phyloP scores from a whole-genome alignment of 37 sponge, comb jelly and placozoan species.

The Agelas oroides region DNA sequence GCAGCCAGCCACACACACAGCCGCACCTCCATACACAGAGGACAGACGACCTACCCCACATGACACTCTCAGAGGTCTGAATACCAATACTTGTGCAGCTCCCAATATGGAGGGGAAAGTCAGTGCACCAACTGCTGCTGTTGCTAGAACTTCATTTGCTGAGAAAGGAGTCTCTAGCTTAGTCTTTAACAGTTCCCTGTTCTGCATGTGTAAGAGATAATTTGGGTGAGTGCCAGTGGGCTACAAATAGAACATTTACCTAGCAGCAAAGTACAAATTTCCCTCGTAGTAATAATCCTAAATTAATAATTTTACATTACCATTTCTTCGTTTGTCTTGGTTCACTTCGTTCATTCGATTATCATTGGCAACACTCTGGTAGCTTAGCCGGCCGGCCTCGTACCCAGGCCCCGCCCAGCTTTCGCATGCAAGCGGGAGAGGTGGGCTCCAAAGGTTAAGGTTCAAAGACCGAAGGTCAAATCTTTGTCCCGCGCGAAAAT shows the following conservation, averaged over 20 bases:
- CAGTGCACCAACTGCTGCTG: constrained; percentile 40
- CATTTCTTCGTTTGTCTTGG: no score
- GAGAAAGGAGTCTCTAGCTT: constrained; percentile 4
- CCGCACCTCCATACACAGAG: constrained; percentile 45
- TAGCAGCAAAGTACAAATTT: neutral
- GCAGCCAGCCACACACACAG: constrained; percentile 48
- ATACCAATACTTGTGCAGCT: constrained; percentile 41
- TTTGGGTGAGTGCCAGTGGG: neutral
- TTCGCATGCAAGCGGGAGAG: no score
- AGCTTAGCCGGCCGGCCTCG: no score
- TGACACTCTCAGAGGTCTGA: constrained; percentile 63
- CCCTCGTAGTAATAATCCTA: no score
- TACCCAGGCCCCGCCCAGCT: no score
- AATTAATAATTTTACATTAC: no score
- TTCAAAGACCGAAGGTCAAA: no score
- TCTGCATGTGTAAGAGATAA: neutral
- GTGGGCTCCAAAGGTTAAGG: no score
- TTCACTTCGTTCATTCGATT: no score
- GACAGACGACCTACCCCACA: neutral
- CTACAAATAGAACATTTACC: neutral
- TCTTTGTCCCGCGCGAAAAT: no score
- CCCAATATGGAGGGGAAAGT: constrained; percentile 72
- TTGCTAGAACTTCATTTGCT: neutral
- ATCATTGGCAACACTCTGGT: no score
- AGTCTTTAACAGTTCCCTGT: neutral